Percentiles rank a stretch among this genome's conserved stretches.
These are phyloP conservation scores for Pemphredon lugubris DNA, from an alignment of 2,888 invertebrate genomes.

Conservation along the genomic window DNA sequence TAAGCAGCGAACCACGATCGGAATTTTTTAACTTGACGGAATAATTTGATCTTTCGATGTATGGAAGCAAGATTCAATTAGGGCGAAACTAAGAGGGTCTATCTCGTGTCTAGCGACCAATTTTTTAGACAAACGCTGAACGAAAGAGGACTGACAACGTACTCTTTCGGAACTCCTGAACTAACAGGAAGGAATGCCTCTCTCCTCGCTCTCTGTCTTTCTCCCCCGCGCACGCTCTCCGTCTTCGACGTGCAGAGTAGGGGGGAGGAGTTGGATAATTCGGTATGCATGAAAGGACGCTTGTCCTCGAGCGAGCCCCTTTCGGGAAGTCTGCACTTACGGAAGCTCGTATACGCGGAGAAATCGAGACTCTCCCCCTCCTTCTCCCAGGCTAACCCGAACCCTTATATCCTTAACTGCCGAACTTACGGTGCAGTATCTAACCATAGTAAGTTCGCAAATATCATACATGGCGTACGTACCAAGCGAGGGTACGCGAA, in stretches of 20 bases:
- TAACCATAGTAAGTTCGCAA: conserved; percentile 29
- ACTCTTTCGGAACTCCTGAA: neutral
- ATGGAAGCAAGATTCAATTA: too few relatives aligned
- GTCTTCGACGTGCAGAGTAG: conserved; percentile 2
- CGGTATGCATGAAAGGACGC: conserved; percentile 80
- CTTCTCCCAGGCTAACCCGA: too few relatives aligned
- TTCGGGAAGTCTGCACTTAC: conserved; percentile 65
- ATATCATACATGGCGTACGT: neutral
- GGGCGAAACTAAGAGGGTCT: too few relatives aligned
- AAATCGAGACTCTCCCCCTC: conserved; percentile 31
- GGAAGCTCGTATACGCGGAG: conserved; percentile 38
- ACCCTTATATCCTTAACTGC: conserved; percentile 76
- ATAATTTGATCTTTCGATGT: too few relatives aligned
- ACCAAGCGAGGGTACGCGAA: neutral
- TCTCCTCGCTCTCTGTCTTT: neutral
- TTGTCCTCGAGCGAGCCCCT: conserved; percentile 66
- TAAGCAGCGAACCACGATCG: too few relatives aligned
- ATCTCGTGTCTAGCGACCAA: too few relatives aligned
- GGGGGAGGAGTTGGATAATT: conserved; percentile 64
- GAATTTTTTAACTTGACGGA: too few relatives aligned
- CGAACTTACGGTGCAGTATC: conserved; percentile 70
- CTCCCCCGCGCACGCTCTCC: neutral
- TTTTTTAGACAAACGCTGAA: too few relatives aligned
- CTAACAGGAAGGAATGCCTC: neutral
- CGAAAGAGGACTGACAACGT: too few relatives aligned